phyloP scores from a whole-genome alignment of 2,888 invertebrate species.

The Gari tellinella region DNA sequence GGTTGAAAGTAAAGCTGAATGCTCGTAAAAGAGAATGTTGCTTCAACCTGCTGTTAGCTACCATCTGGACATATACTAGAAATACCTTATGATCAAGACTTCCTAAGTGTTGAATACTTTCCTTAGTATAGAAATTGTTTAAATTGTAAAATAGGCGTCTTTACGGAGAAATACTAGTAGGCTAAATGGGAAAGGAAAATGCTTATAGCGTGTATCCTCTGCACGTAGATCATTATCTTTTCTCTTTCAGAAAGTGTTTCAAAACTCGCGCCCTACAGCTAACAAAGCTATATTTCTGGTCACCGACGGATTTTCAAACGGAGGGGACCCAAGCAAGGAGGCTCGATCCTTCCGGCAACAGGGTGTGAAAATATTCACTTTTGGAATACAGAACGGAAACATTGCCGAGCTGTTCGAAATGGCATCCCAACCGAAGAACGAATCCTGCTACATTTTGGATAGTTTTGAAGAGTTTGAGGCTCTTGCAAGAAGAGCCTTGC shows the following conservation, averaged over 20 bases:
- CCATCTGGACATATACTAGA: no score
- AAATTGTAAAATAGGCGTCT: no score
- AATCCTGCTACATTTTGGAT: constrained; percentile 88
- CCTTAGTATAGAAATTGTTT: no score
- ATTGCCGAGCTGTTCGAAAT: constrained; percentile 87
- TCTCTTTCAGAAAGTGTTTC: constrained; percentile 78
- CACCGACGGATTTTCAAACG: constrained; percentile 90
- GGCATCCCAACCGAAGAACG: constrained; percentile 88
- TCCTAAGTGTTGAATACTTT: no score
- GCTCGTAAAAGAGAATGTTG: no score
- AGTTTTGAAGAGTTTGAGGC: constrained; percentile 90
- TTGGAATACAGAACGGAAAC: constrained; percentile 89
- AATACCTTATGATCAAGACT: no score
- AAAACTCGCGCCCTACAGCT: constrained; percentile 80
- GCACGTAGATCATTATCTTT: no score
- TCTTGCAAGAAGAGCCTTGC: constrained; percentile 88
- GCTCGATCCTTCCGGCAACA: constrained; percentile 86
- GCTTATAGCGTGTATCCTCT: no score
- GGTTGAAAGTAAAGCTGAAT: no score
- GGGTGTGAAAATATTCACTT: constrained; percentile 85
- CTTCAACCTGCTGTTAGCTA: no score
- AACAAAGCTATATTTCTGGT: constrained; percentile 88
- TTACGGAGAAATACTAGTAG: no score
- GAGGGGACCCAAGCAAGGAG: constrained; percentile 88
- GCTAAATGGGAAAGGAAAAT: no score